phyloP scores from a whole-genome alignment of 1,140 invertebrate genomes.

The Apis cerana region DNA sequence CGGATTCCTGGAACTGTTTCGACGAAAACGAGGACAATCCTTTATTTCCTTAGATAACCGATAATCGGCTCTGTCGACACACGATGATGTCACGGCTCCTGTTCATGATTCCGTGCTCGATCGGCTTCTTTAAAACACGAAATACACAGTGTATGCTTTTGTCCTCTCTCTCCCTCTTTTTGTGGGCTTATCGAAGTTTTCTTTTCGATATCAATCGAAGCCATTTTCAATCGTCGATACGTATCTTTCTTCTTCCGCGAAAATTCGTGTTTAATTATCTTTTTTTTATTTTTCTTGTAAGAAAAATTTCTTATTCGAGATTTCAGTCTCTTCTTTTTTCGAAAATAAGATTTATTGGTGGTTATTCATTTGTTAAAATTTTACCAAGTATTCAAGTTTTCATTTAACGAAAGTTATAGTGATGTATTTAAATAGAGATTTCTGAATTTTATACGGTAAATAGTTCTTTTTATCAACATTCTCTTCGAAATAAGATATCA shows the following conservation, averaged over 20 bases:
- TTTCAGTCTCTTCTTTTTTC: no score
- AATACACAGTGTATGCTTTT: not conserved
- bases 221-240: not conserved
- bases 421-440: not conserved
- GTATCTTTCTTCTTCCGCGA: not conserved
- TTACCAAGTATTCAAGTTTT: no score
- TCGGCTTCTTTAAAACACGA: not conserved
- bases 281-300: no score
- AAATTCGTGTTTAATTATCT: no score
- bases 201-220: not conserved
- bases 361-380: no score
- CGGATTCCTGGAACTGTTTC: constrained; percentile 60
- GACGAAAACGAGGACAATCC: constrained; percentile 62
- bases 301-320: no score
- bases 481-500: not conserved
- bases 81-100: constrained; percentile 41
- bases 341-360: no score
- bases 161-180: not conserved
- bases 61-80: constrained; percentile 47
- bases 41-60: constrained; percentile 61
- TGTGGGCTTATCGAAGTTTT: accelerated
- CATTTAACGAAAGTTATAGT: no score
- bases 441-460: no score
- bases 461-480: not conserved
- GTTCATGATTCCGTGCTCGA: not conserved